These are phyloP conservation scores for Temnothorax nylanderi DNA, from an alignment of 1,140 invertebrate species.

Conservation along the genomic window DNA sequence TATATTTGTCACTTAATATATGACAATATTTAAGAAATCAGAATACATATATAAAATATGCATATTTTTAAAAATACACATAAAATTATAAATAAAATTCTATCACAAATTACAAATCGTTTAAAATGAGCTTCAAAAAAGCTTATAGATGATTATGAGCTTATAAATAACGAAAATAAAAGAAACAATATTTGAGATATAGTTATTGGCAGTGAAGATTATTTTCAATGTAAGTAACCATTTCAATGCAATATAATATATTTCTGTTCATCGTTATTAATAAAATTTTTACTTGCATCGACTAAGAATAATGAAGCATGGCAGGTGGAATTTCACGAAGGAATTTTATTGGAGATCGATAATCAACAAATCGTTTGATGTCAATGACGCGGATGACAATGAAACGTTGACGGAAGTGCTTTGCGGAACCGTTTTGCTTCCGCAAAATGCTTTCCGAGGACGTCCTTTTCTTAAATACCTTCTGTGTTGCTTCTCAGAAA, in stretches of 20 bases:
- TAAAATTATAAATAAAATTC: background rate
- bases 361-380: background rate
- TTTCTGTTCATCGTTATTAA: background rate
- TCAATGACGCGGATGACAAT: background rate
- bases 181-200: background rate
- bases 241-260: background rate
- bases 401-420: background rate
- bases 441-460: background rate
- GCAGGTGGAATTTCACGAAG: too few relatives aligned
- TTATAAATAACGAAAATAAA: background rate
- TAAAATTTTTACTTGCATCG: background rate
- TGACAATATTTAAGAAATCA: background rate
- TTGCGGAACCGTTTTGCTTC: background rate
- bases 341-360: background rate
- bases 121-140: background rate
- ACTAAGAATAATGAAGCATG: background rate
- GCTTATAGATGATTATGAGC: too few relatives aligned
- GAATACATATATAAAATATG: background rate
- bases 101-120: background rate
- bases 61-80: background rate
- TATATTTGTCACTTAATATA: background rate
- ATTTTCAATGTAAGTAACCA: background rate
- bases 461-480: conserved; percentile 10
- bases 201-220: background rate
- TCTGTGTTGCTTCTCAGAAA: conserved; percentile 33